Evolutionary conservation across 2,888 invertebrate genomes (phyloP), one percentile per base, ranked within the genome.

Genomic region (Andrena dorsata): DNA sequence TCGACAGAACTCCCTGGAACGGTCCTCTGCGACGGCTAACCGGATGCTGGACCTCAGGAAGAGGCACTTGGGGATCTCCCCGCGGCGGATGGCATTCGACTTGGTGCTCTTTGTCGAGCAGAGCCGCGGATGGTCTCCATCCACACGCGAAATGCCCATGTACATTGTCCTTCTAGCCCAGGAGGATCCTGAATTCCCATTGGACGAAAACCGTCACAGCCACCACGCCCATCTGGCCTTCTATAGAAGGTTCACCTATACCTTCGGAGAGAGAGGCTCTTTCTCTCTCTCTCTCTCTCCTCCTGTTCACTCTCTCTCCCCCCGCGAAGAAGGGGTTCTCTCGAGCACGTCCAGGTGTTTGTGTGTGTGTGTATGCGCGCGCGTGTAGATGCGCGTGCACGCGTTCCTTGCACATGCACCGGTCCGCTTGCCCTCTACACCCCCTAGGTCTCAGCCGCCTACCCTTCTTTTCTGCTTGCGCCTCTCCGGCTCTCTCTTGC

Each of bases 121-220:
- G 83, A 88, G 82, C 79, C 49, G 87, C 84, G 81, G 88, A 87
- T 78, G 83, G 86, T 86, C 89, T 86, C 88, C 87, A 84, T 88
- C 56, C 88, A 84, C 88, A 84, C 87, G 82, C 84, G 82, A 88
- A 90, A 86, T 88, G 87, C 89, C 90, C 88, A 85, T 89, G 87
- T 86, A 91, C 89, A 93, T 93, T 92, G 92, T 92, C 92, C 93
- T 93, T 92, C 92, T 90, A 90, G 89, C 90, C 69, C 90, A 88
- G 90, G 88, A 90, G 90, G 91, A 91, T 91, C 88, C 90, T 90
- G 89, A 87, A 91, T 91, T 89, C 91, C 91, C 88, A 93, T 94
- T 94, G 94, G 94, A 86, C 90, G 92, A 90, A 91, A 92, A 90
- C 93, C 87, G 90, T 89, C 91, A 90, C 91, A 88, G 91, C 89